Conservation (phyloP, 2,797 vertebrate genomes). For the Peromyscus melanophrys region DNA sequence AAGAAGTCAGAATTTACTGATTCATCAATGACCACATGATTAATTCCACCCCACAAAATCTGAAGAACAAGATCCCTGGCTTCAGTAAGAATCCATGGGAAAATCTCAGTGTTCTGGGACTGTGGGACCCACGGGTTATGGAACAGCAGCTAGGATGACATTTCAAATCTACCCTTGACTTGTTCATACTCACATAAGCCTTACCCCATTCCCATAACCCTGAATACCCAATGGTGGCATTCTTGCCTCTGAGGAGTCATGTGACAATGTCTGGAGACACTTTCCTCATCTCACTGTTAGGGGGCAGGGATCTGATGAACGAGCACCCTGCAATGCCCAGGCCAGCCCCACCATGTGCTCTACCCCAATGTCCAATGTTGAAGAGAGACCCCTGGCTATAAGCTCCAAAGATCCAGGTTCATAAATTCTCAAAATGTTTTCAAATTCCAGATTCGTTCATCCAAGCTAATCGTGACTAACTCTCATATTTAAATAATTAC, state of each 20-base stretch:
- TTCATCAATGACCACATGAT: neutral
- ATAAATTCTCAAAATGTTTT: neutral
- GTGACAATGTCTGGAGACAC: neutral
- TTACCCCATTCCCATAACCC: neutral
- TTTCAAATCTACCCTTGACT: too few relatives aligned
- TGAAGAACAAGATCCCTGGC: neutral
- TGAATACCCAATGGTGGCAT: too few relatives aligned
- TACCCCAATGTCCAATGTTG: rapidly evolving
- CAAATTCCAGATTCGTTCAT: neutral
- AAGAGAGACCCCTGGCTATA: neutral
- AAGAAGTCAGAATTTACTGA: neutral
- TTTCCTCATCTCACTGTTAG: neutral
- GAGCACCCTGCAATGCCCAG: rapidly evolving
- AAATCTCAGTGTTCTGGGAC: rapidly evolving
- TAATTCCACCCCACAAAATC: neutral
- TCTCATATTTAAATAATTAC: neutral
- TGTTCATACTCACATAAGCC: neutral
- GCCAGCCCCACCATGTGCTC: too few relatives aligned
- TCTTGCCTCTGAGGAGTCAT: too few relatives aligned
- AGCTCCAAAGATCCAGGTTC: neutral
- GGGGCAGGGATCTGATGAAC: neutral
- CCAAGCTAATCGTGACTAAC: neutral
- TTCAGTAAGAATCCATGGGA: rapidly evolving
- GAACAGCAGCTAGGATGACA: neutral
- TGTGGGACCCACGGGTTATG: rapidly evolving